phyloP scores from a whole-genome alignment of 2,113 vertebrate species.

The Xerus inauris region DNA sequence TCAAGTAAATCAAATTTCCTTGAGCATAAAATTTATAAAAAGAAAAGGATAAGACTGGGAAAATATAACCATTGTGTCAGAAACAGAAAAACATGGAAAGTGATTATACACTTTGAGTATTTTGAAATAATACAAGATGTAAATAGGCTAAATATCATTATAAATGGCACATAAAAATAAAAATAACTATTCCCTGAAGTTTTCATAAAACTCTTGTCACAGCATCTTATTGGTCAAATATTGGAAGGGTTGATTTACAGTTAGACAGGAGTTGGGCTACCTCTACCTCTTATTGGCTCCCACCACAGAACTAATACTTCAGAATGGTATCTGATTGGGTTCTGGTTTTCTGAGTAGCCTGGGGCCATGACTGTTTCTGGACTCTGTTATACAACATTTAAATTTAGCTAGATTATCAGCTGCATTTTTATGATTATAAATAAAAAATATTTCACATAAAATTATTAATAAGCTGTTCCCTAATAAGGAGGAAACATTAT shows the following conservation, averaged over 20 bases:
- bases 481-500: not conserved
- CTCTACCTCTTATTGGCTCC: not conserved
- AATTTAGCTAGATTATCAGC: fast-evolving
- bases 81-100: not conserved
- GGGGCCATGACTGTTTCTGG: not conserved
- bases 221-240: not conserved
- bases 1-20: not conserved
- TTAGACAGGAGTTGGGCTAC: not conserved
- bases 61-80: not conserved
- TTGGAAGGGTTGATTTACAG: not conserved
- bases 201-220: not conserved
- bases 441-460: not conserved
- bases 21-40: not conserved
- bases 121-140: not conserved
- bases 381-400: not conserved
- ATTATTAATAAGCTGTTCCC: not conserved
- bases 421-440: not conserved
- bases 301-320: fast-evolving
- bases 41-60: not conserved
- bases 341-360: not conserved
- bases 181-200: not conserved
- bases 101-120: not conserved
- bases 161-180: not conserved
- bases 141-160: not conserved
- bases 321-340: fast-evolving